A percentile compares a stretch with the other conserved stretches of the same genome.
These are phyloP conservation scores for Saguinus imperator DNA, from an alignment of 2,113 vertebrate species.

Conservation along the genomic window DNA sequence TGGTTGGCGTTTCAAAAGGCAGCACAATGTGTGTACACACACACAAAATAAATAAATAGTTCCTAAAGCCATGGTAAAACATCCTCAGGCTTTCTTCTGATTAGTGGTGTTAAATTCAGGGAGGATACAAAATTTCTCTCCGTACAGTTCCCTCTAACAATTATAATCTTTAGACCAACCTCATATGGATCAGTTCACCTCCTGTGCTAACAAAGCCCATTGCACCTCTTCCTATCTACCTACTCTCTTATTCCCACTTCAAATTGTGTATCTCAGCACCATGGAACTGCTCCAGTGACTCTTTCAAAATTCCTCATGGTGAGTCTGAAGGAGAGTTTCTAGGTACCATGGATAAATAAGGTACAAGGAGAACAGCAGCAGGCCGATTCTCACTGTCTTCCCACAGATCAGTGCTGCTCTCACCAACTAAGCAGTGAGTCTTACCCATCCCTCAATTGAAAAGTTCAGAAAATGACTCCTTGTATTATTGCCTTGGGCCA, in stretches of 20 bases:
- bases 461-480: not conserved
- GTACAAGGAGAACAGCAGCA: not conserved
- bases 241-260: not conserved
- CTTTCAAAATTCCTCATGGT: not conserved
- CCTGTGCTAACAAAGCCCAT: not conserved
- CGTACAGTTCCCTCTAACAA: not conserved
- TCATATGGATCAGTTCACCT: not conserved
- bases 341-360: not conserved
- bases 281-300: not conserved
- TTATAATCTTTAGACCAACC: not conserved
- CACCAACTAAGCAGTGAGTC: not conserved
- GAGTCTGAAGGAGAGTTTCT: not conserved
- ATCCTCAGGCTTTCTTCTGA: not conserved
- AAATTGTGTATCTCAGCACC: not conserved
- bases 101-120: not conserved
- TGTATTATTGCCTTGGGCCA: not conserved
- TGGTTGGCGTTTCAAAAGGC: not conserved
- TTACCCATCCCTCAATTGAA: not conserved
- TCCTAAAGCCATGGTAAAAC: not conserved
- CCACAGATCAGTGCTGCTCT: not conserved
- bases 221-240: not conserved
- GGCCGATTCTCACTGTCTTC: not conserved
- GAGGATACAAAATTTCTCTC: not conserved
- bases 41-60: not conserved
- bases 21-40: not conserved